phyloP scores from a whole-genome alignment of 1,140 invertebrate species.

The Conus betulinus region DNA sequence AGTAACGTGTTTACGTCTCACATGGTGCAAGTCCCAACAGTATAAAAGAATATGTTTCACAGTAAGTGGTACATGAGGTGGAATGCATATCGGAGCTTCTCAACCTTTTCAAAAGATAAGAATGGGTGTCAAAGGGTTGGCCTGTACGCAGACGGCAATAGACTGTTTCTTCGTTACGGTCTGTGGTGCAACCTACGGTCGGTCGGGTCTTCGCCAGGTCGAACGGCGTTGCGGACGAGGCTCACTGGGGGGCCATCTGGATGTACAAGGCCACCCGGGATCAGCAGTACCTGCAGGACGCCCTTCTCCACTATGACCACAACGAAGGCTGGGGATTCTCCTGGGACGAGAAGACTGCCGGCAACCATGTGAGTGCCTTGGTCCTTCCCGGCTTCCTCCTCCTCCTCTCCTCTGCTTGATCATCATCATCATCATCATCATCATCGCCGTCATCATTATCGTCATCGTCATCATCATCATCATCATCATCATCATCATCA shows the following conservation, averaged over 20 bases:
- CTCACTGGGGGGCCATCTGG: conserved; percentile 81
- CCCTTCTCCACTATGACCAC: conserved; percentile 76
- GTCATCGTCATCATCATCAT: conserved; percentile 46
- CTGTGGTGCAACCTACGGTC: too few relatives aligned
- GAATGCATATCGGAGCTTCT: too few relatives aligned
- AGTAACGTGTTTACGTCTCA: too few relatives aligned
- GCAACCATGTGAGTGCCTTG: conserved; percentile 51
- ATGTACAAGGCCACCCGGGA: conserved; percentile 80
- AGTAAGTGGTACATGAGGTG: too few relatives aligned
- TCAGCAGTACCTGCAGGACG: conserved; percentile 77
- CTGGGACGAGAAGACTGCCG: conserved; percentile 80
- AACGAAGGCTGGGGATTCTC: conserved; percentile 72
- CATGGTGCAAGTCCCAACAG: too few relatives aligned
- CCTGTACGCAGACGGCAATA: too few relatives aligned
- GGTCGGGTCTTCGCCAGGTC: conserved; percentile 68
- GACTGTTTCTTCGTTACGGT: too few relatives aligned
- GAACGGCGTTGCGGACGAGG: conserved; percentile 80
- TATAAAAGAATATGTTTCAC: too few relatives aligned
- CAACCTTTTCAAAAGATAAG: too few relatives aligned
- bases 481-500: conserved; percentile 42
- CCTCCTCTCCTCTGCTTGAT: not conserved
- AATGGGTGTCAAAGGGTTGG: too few relatives aligned
- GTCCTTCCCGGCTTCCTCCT: too few relatives aligned
- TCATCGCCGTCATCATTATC: not conserved
- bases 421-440: conserved; percentile 33